Conservation (phyloP, 2,113 vertebrate genomes). For the Edolisoma coerulescens region DNA sequence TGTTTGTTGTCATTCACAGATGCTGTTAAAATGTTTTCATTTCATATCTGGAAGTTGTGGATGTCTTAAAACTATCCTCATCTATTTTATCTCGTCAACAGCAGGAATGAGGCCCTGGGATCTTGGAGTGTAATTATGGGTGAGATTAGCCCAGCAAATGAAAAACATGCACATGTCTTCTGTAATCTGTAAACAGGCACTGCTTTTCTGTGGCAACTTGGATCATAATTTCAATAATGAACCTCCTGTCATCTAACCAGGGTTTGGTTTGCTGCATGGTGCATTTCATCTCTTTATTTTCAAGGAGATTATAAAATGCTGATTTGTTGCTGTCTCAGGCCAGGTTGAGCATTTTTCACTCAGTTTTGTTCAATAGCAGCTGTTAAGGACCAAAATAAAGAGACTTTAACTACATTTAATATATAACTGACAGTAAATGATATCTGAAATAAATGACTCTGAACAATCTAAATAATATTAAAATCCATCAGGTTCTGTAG, state of each 20-base stretch:
- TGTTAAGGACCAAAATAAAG: not conserved
- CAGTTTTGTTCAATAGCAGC: not conserved
- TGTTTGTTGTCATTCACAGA: not conserved
- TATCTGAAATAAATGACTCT: not conserved
- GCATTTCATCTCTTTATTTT: not conserved
- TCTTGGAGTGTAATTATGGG: not conserved
- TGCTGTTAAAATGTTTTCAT: not conserved
- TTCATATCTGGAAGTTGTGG: not conserved
- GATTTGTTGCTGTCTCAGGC: not conserved
- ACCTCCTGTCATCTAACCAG: not conserved
- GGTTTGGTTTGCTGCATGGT: not conserved
- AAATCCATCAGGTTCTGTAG: not conserved
- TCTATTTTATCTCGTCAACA: not conserved
- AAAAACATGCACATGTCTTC: not conserved
- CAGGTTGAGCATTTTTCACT: not conserved
- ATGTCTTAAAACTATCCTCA: not conserved
- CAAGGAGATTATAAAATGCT: not conserved
- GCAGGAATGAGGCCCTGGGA: not conserved
- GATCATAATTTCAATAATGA: not conserved
- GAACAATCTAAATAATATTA: not conserved
- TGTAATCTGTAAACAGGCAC: not conserved
- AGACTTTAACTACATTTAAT: not conserved
- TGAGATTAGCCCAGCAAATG: not conserved
- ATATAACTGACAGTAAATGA: not conserved
- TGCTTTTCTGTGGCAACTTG: not conserved